Base-by-base conservation (phyloP, 92 coral and sea anemone genomes). In the Actinernus sp. region DNA sequence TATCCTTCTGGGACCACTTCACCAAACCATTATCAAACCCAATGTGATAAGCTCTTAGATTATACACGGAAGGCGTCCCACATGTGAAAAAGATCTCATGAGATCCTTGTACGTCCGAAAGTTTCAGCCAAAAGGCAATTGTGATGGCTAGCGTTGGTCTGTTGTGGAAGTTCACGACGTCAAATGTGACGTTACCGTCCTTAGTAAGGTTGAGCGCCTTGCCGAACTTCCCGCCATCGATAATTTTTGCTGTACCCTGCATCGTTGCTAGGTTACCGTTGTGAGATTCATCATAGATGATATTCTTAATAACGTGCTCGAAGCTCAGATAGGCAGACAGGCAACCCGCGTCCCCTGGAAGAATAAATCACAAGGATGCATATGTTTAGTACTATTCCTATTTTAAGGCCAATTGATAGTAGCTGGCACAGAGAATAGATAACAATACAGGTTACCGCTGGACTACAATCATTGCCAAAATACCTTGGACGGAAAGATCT, bases 291-390 rank as follows among this genome's bases (percentile, higher is more conserved):
- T 93, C 98, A 73, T 82, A 93, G 36, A 91, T 86, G 2, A 61
- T 58, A 6, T 68, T 79, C 19, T 76, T 82, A 26, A 56, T 71
- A 49, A 74, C 84, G 61, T 79, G 87, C 10, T 93, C 98, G 55
- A 93, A 93, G 56, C 94, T 93, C 32, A 82, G 93, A 60, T 93
- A 92, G 7, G 93, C 88, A 2, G 97, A 90, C 6, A 93, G 51
- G 29, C 98, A 93, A 11, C 98, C 98, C 4, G 98, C 98, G 71
- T 93, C 98, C 38, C 85, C 98, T 92, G 45, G 12, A 26, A 33
- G 49, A 54, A 27, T 27, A 31, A 1, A 28, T 46, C 13, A n/a
- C n/a, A n/a, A n/a, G n/a, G n/a, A n/a, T n/a, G n/a, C n/a, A n/a
- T n/a, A n/a, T n/a, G n/a, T n/a, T n/a, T n/a, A n/a, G n/a, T n/a